Evolutionary conservation across 2,888 invertebrate species (phyloP).

Genomic region (Scaeva pyrastri): DNA sequence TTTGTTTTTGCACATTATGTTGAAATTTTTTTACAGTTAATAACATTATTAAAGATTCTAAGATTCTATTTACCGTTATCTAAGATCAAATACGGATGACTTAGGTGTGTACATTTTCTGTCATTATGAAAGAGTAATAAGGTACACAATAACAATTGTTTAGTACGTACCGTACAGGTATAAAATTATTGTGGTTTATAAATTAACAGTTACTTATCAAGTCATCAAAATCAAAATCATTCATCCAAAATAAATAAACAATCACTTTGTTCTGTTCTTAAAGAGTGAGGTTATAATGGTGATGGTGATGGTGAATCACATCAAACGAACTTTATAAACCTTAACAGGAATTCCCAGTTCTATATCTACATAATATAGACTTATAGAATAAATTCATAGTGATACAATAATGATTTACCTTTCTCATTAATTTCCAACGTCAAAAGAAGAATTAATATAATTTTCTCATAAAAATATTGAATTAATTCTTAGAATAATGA

Average conservation of each 20-base stretch:
- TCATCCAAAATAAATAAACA: not conserved
- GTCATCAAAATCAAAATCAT: not conserved
- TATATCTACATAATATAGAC: not conserved
- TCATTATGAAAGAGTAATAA: too few species aligned
- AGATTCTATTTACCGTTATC: too few species aligned
- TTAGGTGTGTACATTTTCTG: too few species aligned
- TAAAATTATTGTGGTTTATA: not conserved
- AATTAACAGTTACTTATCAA: not conserved
- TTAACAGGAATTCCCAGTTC: not conserved
- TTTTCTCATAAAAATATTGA: not conserved
- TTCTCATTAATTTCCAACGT: not conserved
- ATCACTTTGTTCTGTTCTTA: not conserved
- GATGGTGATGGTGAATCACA: not conserved
- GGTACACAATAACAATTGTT: too few species aligned
- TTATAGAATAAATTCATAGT: too few species aligned
- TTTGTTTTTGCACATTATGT: too few species aligned
- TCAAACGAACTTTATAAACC: not conserved
- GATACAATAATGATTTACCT: not conserved
- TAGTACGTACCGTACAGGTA: too few species aligned
- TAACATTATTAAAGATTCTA: too few species aligned
- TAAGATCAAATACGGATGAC: too few species aligned
- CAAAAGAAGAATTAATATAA: not conserved
- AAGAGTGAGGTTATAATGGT: too few species aligned
- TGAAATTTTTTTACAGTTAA: too few species aligned
- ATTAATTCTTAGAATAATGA: constrained; percentile 4